These are phyloP conservation scores for Prionailurus viverrinus DNA, from an alignment of 2,113 vertebrate species.

Conservation along the genomic window DNA sequence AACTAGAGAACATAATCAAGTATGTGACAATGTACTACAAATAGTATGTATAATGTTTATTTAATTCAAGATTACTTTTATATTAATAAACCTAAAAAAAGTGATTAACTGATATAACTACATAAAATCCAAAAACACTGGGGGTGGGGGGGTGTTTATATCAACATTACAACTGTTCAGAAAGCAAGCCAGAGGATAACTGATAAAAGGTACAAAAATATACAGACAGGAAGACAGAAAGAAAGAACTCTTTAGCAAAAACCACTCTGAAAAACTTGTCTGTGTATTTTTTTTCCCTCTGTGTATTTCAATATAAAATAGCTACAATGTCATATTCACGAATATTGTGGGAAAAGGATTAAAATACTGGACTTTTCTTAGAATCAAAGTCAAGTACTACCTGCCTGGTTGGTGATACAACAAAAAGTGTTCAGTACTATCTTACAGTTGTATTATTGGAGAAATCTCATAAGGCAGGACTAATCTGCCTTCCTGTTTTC, in stretches of 20 bases:
- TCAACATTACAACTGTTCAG: neutral
- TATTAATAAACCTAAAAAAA: neutral
- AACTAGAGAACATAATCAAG: conserved; percentile 19
- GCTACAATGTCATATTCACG: neutral
- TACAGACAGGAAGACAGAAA: neutral
- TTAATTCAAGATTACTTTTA: conserved; percentile 32
- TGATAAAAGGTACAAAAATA: conserved; percentile 12
- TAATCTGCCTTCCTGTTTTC: conserved; percentile 32
- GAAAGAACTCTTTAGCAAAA: neutral
- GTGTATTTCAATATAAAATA: conserved; percentile 30
- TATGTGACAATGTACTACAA: neutral
- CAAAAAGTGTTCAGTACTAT: conserved; percentile 20
- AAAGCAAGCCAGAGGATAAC: conserved; percentile 30
- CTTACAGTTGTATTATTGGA: neutral
- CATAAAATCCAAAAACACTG: neutral
- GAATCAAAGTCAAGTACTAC: neutral
- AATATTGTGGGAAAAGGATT: neutral
- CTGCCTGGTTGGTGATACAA: neutral
- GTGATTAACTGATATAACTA: neutral
- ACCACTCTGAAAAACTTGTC: neutral
- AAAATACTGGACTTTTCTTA: neutral
- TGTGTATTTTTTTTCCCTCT: neutral
- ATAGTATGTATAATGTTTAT: neutral
- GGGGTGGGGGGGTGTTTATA: neutral
- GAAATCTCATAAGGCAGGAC: neutral